phyloP scores from a whole-genome alignment of 2,113 vertebrate genomes.

The Geococcyx californianus region DNA sequence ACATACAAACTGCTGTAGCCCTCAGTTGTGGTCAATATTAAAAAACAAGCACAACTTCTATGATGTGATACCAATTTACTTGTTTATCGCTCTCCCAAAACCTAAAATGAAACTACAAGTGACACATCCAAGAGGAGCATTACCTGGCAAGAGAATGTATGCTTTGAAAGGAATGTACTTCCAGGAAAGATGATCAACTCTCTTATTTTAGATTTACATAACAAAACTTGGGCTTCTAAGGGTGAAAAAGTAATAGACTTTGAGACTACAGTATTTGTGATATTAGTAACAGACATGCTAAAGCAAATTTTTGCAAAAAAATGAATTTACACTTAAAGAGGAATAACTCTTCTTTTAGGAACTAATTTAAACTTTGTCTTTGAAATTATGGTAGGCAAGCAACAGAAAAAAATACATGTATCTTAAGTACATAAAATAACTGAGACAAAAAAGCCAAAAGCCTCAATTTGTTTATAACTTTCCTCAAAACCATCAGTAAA shows the following conservation, averaged over 20 bases:
- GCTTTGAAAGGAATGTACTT: background rate
- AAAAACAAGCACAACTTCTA: background rate
- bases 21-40: background rate
- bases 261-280: background rate
- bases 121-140: background rate
- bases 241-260: background rate
- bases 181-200: background rate
- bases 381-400: background rate
- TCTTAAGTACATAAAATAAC: background rate
- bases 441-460: background rate
- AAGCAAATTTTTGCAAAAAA: background rate
- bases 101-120: background rate
- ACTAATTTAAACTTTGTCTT: background rate
- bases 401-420: accelerated
- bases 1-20: background rate
- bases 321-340: background rate
- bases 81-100: background rate
- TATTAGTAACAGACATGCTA: background rate
- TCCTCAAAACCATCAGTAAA: background rate
- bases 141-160: background rate
- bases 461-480: background rate
- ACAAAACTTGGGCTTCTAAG: background rate
- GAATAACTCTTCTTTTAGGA: background rate
- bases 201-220: background rate
- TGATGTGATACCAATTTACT: background rate